Conservation (phyloP, 2,113 vertebrate species). For the Brachyistius frenatus region DNA sequence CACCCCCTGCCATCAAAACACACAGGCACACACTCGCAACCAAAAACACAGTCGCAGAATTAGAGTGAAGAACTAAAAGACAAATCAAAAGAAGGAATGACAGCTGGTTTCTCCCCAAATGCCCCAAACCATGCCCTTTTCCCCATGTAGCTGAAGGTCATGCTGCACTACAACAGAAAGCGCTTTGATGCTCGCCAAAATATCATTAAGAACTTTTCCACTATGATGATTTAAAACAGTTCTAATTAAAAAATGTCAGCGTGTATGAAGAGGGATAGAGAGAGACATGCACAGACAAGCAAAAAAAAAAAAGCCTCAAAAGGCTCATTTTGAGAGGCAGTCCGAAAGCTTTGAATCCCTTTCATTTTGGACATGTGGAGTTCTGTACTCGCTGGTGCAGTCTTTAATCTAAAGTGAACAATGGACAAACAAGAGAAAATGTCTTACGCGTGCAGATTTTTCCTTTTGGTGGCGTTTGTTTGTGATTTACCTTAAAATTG, state of each 20-base stretch:
- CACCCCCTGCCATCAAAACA: slow-evolving; percentile 61
- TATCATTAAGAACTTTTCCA: slow-evolving; percentile 75
- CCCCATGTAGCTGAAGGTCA: slow-evolving; percentile 75
- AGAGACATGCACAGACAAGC: slow-evolving; percentile 6
- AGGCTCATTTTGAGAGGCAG: slow-evolving; percentile 67
- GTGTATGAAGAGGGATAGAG: slow-evolving; percentile 58
- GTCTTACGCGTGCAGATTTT: slow-evolving; percentile 71
- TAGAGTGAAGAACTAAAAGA: slow-evolving; percentile 56
- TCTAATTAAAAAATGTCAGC: slow-evolving; percentile 78
- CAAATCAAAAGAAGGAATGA: slow-evolving; percentile 66
- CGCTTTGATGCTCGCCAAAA: slow-evolving; percentile 75
- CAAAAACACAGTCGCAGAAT: slow-evolving; percentile 40
- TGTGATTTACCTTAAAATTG: slow-evolving; percentile 96
- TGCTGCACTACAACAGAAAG: slow-evolving; percentile 48
- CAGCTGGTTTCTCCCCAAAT: slow-evolving; percentile 76
- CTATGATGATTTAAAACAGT: slow-evolving; percentile 64
- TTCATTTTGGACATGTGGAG: slow-evolving; percentile 68
- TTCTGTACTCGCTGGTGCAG: slow-evolving; percentile 49
- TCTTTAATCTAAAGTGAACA: slow-evolving; percentile 76
- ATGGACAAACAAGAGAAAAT: slow-evolving; percentile 63
- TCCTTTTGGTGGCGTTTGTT: slow-evolving; percentile 30
- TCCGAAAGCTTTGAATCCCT: slow-evolving; percentile 58
- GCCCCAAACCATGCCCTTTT: slow-evolving; percentile 63
- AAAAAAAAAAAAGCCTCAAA: slow-evolving; percentile 37
- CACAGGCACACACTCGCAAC: slow-evolving; percentile 29